phyloP scores from a whole-genome alignment of 2,113 vertebrate genomes.

The Cricetomys ansorgei region DNA sequence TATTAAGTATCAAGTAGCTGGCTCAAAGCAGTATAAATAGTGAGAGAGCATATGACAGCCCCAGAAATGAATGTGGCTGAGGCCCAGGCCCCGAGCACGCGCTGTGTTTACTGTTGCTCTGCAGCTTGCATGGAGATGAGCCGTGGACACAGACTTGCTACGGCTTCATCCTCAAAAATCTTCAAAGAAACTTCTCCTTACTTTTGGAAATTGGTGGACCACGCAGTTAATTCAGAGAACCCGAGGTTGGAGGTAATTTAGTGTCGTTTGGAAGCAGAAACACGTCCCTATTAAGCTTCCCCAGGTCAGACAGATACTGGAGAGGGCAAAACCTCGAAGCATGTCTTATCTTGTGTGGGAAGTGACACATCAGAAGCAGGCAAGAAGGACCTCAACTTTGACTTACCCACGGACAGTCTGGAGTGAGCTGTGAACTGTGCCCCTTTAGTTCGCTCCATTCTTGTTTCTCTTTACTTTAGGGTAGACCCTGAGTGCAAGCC shows the following conservation, averaged over 20 bases:
- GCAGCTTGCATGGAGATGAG: background rate
- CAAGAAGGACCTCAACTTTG: background rate
- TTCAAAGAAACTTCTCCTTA: background rate
- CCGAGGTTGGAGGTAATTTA: background rate
- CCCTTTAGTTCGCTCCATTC: background rate
- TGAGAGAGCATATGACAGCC: constrained; percentile 62
- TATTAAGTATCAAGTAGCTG: constrained; percentile 77
- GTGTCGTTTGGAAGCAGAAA: background rate
- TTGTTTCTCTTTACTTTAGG: background rate
- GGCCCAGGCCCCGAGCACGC: background rate
- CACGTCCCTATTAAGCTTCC: background rate
- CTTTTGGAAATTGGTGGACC: background rate
- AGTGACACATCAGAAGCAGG: background rate
- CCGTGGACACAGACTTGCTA: background rate
- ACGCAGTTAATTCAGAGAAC: background rate
- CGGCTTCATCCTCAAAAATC: background rate
- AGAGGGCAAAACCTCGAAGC: background rate
- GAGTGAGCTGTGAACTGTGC: background rate
- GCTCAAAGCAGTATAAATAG: constrained; percentile 78
- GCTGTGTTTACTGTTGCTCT: constrained; percentile 35
- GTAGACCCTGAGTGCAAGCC: background rate
- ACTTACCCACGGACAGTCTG: background rate
- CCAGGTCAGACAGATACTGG: background rate
- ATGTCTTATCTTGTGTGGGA: background rate
- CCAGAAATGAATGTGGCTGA: constrained; percentile 36